These are phyloP conservation scores for Hoplostethus mediterraneus DNA, from an alignment of 2,797 vertebrate genomes.

Conservation along the genomic window DNA sequence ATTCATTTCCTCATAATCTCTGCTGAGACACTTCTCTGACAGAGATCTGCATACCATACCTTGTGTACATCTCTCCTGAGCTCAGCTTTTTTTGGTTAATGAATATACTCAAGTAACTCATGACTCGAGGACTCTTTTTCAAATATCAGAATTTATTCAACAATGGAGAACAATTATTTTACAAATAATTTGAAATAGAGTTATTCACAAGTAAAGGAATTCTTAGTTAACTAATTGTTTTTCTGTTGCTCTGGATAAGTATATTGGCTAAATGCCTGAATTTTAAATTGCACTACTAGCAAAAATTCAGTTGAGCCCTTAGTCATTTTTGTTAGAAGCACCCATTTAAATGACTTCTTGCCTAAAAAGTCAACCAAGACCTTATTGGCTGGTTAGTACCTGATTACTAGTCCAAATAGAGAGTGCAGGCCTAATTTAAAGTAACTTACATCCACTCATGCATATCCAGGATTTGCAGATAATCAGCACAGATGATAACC, in stretches of 20 bases:
- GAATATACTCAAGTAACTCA: too few species aligned
- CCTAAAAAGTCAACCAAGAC: not conserved
- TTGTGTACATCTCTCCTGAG: too few species aligned
- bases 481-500: conserved; percentile 96
- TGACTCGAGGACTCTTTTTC: too few species aligned
- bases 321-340: conserved; percentile 45
- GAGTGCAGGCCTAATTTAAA: not conserved
- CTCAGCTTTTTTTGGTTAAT: too few species aligned
- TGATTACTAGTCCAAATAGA: not conserved
- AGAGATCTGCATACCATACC: too few species aligned
- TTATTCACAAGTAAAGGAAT: not conserved
- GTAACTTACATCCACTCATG: conserved; percentile 4
- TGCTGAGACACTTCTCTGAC: too few species aligned
- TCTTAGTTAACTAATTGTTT: conserved; percentile 18
- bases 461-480: conserved; percentile 92
- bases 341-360: not conserved
- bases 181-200: conserved; percentile 7
- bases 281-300: too few species aligned
- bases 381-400: not conserved
- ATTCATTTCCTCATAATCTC: too few species aligned
- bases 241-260: conserved; percentile 21
- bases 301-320: conserved; percentile 50
- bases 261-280: conserved; percentile 22
- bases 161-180: conserved; percentile 14
- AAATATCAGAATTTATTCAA: too few species aligned